Conservation (phyloP, 2,888 invertebrate genomes). For the Chrysodeixis includens region DNA sequence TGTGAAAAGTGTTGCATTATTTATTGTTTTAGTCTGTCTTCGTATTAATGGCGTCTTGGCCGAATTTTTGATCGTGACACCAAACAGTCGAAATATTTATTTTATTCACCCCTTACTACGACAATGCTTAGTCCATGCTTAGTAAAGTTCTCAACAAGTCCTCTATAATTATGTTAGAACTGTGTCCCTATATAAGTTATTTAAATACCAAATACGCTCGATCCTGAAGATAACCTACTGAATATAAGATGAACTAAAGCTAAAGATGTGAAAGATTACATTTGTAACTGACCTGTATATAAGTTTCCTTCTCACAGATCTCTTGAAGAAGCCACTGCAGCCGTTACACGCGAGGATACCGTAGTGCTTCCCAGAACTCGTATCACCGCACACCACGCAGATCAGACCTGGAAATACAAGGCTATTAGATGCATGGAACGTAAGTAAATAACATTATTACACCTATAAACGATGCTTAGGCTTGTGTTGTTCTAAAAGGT, state of each 20-base stretch:
- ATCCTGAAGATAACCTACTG: too few relatives aligned
- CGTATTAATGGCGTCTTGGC: not conserved
- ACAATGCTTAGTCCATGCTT: too few relatives aligned
- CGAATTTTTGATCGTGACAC: not conserved
- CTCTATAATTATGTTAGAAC: too few relatives aligned
- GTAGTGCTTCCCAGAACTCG: conserved; percentile 99
- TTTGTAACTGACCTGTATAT: conserved; percentile 95
- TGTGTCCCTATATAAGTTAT: too few relatives aligned
- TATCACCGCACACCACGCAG: conserved; percentile 99
- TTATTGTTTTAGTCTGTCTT: not conserved
- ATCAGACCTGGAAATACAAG: conserved; percentile 90
- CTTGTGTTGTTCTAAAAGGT: too few relatives aligned
- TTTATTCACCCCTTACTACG: too few relatives aligned
- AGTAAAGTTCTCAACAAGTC: too few relatives aligned
- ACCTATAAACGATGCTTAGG: too few relatives aligned
- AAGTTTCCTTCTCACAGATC: conserved; percentile 98
- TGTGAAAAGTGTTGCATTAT: not conserved
- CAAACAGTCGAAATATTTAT: too few relatives aligned
- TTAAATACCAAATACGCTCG: too few relatives aligned
- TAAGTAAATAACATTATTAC: not conserved
- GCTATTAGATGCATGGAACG: not conserved
- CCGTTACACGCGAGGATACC: conserved; percentile 99
- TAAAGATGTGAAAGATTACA: too few relatives aligned
- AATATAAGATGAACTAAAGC: too few relatives aligned
- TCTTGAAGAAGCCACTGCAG: conserved; percentile 99